Percentiles rank a stretch among this genome's conserved stretches.
Evolutionary conservation across 2,797 vertebrate species (phyloP).

Genomic region (Liasis olivaceus): DNA sequence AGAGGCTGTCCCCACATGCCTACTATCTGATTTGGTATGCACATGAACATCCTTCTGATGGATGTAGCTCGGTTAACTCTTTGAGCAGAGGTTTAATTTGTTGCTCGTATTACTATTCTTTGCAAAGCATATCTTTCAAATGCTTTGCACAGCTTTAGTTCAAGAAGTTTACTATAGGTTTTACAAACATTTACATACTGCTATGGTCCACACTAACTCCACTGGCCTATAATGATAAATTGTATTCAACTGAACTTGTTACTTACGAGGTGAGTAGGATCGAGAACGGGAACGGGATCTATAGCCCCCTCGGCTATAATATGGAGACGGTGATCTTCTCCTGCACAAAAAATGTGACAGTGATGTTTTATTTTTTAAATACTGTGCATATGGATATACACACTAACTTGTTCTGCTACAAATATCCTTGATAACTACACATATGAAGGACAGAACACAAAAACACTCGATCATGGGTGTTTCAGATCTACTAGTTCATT

Average conservation of each 20-base stretch:
- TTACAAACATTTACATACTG: not conserved
- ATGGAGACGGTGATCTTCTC: slow-evolving; percentile 92
- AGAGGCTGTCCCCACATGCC: not conserved
- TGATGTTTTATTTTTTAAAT: not conserved
- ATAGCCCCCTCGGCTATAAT: slow-evolving; percentile 91
- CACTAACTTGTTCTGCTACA: not conserved
- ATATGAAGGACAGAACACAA: not conserved
- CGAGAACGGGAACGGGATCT: slow-evolving; percentile 92
- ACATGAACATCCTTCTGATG: not conserved
- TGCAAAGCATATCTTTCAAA: not conserved
- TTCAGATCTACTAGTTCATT: not conserved
- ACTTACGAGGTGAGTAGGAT: slow-evolving; percentile 95
- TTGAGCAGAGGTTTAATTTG: not conserved
- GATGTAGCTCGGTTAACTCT: not conserved
- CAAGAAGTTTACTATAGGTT: not conserved
- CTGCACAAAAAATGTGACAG: slow-evolving; percentile 67
- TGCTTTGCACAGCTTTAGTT: not conserved
- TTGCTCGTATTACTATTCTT: not conserved
- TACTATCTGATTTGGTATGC: not conserved
- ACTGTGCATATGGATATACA: not conserved
- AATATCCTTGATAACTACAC: not conserved
- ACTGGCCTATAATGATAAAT: not conserved
- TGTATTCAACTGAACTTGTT: not conserved
- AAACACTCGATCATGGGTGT: not conserved
- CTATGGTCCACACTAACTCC: not conserved